Conservation (phyloP, 2,797 vertebrate species). For the Bradypodion pumilum region DNA sequence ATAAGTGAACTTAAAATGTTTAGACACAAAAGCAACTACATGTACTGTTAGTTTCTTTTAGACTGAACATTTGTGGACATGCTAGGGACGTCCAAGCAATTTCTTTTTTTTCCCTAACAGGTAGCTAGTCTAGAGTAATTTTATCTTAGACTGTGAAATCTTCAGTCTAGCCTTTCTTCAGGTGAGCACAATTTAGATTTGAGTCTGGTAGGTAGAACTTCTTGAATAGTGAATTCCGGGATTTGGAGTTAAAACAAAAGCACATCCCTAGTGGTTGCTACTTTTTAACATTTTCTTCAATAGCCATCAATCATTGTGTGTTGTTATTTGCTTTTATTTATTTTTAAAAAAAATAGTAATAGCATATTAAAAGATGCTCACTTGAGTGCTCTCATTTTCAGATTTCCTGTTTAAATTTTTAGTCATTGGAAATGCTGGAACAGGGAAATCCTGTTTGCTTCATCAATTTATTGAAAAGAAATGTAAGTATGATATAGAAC, state of each 20-base stretch:
- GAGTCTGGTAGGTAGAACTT: background rate
- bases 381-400: constrained; percentile 54
- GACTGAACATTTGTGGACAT: too few species aligned
- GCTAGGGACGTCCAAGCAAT: background rate
- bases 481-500: constrained; percentile 72
- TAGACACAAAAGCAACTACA: background rate
- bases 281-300: background rate
- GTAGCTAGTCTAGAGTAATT: too few species aligned
- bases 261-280: background rate
- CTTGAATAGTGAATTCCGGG: too few species aligned
- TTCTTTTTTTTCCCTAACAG: background rate
- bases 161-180: too few species aligned
- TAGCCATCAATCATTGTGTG: too few species aligned
- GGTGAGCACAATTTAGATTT: too few species aligned
- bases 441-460: constrained; percentile 81
- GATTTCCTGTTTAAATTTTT: constrained; percentile 84
- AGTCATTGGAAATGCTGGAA: constrained; percentile 83
- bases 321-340: background rate
- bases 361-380: background rate
- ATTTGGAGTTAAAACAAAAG: too few species aligned
- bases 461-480: constrained; percentile 84
- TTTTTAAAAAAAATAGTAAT: too few species aligned
- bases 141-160: too few species aligned
- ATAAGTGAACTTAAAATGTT: background rate
- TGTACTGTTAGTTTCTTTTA: background rate